Percentiles rank a stretch among this genome's conserved stretches.
phyloP scores from a whole-genome alignment of 2,888 invertebrate species.

The Amiota minor region DNA sequence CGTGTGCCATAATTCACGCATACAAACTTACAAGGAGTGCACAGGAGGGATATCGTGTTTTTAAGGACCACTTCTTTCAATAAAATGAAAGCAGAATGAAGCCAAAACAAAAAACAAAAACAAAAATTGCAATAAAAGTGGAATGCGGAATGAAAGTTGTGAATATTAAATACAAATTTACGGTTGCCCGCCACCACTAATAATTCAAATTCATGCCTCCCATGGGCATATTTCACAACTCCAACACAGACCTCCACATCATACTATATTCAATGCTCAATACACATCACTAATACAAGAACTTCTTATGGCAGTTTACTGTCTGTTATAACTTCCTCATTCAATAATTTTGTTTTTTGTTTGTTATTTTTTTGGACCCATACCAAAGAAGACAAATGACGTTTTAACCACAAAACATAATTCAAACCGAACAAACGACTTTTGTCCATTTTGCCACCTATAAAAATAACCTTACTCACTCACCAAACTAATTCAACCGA shows the following conservation, averaged over 20 bases:
- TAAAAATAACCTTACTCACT: constrained; percentile 14
- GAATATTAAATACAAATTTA: constrained; percentile 65
- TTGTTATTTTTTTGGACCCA: neutral
- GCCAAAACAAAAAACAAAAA: constrained; percentile 3
- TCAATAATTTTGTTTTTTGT: constrained; percentile 17
- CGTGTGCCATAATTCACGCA: no score
- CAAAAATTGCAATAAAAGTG: constrained; percentile 16
- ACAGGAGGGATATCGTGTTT: constrained; percentile 41
- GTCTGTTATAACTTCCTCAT: neutral
- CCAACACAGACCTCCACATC: neutral
- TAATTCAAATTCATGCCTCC: constrained; percentile 66
- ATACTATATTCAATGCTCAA: no score
- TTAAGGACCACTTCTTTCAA: constrained; percentile 60
- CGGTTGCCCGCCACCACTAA: constrained; percentile 60
- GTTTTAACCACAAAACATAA: constrained; percentile 64
- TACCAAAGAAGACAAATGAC: constrained; percentile 59
- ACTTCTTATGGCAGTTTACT: neutral
- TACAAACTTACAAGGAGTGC: constrained; percentile 27
- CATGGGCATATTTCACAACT: constrained; percentile 44
- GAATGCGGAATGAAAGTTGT: constrained; percentile 52
- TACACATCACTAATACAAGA: no score
- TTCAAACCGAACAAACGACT: constrained; percentile 47
- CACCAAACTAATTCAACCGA: neutral
- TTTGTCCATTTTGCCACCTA: constrained; percentile 30
- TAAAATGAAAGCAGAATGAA: constrained; percentile 52